A percentile compares a stretch with the other conserved stretches of the same genome.
These are phyloP conservation scores for Sesamia nonagrioides DNA, from an alignment of 1,140 invertebrate genomes.

Conservation along the genomic window DNA sequence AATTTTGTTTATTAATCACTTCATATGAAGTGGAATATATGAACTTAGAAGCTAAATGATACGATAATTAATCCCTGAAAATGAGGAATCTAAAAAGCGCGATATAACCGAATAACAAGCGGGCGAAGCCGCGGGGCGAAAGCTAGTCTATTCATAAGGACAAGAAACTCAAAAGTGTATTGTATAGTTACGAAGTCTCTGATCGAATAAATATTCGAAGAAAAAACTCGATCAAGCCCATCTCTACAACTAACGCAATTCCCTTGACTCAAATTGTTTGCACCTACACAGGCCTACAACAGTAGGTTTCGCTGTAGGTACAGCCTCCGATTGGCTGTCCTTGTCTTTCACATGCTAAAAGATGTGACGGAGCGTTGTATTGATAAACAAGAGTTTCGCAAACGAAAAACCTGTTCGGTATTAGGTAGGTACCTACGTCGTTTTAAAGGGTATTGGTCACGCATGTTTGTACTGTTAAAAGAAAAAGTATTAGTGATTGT, in stretches of 20 bases:
- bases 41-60: too few relatives aligned
- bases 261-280: conserved; percentile 45
- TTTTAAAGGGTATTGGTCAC: conserved; percentile 1
- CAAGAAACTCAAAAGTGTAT: too few relatives aligned
- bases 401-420: conserved; percentile 20
- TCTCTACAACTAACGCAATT: conserved; percentile 27
- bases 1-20: too few relatives aligned
- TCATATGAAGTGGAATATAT: too few relatives aligned
- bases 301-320: background rate
- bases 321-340: conserved; percentile 30
- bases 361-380: conserved; percentile 32
- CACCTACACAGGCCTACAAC: background rate
- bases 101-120: too few relatives aligned
- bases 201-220: background rate
- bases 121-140: too few relatives aligned
- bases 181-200: too few relatives aligned
- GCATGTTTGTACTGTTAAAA: background rate
- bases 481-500: background rate
- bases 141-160: too few relatives aligned
- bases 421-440: too few relatives aligned
- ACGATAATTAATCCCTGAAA: too few relatives aligned
- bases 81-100: too few relatives aligned
- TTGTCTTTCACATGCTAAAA: conserved; percentile 12
- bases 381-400: conserved; percentile 44
- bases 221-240: background rate